Evolutionary conservation across 2,113 vertebrate species (phyloP), one percentile per base, ranked within the genome.

Genomic region (Melanostigma gelatinosum): DNA sequence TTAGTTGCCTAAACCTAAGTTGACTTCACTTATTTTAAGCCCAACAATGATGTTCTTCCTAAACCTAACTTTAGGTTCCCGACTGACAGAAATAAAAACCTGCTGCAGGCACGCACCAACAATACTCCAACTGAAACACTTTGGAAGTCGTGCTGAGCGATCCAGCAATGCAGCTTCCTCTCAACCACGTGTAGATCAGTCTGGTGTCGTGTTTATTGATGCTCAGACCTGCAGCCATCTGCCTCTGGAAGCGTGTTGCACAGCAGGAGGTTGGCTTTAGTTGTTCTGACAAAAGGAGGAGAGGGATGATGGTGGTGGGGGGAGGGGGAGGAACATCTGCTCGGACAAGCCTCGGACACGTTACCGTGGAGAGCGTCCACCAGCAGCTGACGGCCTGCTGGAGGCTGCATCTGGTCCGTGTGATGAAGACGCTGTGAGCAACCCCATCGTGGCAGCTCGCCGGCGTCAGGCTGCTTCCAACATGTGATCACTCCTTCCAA

Each of bases 241-340:
- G 44, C 42, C 82, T 70, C 72, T n/a, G 70, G 83, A 74, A 79
- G 60, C 77, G 20, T 80, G 85, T 89, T 81, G 42, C 78, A 64
- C 82, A 83, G 79, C 79, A 11, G 90, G 81, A 50, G 86, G 64
- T 8, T 68, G 83, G 48, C 63, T 83, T 63, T 13, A 72, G 72
- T 55, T 52, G 69, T 60, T 50, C 42, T 77, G 44, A 85, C 72
- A 87, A 83, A 84, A 67, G 82, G 65, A 76, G 77, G 32, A 20
- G 52, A 4, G 34, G 4, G 38, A 29, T 18, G 48, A 42, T 58
- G 13, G 2, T 46, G 61, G 6, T 7, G 20, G 22, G 6, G 40
- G 40, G n/a, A 29, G 55, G 20, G 68, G 3, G 27, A 36, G 20
- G 71, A 90, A 92, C 88, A 92, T 92, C 88, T 93, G 90, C 83